phyloP scores from a whole-genome alignment of 2,113 vertebrate genomes.

The Channa maculata region DNA sequence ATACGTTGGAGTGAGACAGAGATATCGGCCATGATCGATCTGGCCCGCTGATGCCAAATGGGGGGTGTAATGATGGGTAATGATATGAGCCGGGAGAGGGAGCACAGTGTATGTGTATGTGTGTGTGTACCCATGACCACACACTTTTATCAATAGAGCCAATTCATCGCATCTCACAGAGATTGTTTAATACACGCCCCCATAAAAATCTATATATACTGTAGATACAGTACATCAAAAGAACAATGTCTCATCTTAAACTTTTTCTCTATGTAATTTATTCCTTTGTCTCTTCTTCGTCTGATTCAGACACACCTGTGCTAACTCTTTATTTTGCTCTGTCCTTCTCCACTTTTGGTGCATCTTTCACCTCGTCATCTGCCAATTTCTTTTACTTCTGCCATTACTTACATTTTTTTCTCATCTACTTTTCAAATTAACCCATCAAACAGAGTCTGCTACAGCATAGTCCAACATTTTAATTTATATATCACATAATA shows the following conservation, averaged over 20 bases:
- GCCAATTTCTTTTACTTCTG: conserved; percentile 36
- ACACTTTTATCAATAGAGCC: conserved; percentile 79
- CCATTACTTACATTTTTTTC: conserved; percentile 44
- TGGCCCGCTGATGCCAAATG: conserved; percentile 82
- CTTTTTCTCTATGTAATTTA: background rate
- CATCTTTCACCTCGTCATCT: conserved; percentile 28
- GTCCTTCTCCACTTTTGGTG: conserved; percentile 16
- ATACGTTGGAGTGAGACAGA: conserved; percentile 79
- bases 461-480: conserved; percentile 30
- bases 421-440: conserved; percentile 70
- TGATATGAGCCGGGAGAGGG: conserved; percentile 79
- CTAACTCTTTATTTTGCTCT: conserved; percentile 11
- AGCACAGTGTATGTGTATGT: conserved; percentile 43
- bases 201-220: conserved; percentile 61
- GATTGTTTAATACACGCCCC: conserved; percentile 68
- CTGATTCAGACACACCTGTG: conserved; percentile 12
- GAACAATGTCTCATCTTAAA: conserved; percentile 12
- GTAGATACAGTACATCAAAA: conserved; percentile 48
- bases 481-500: conserved; percentile 60
- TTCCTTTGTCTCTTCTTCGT: conserved; percentile 16
- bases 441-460: conserved; percentile 44
- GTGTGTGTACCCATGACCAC: conserved; percentile 63
- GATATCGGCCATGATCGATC: conserved; percentile 83
- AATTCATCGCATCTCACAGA: conserved; percentile 75
- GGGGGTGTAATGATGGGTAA: conserved; percentile 85